Percentiles rank a stretch among this genome's conserved stretches.
Conservation (phyloP, 2,113 vertebrate species). For the Alethe diademata region DNA sequence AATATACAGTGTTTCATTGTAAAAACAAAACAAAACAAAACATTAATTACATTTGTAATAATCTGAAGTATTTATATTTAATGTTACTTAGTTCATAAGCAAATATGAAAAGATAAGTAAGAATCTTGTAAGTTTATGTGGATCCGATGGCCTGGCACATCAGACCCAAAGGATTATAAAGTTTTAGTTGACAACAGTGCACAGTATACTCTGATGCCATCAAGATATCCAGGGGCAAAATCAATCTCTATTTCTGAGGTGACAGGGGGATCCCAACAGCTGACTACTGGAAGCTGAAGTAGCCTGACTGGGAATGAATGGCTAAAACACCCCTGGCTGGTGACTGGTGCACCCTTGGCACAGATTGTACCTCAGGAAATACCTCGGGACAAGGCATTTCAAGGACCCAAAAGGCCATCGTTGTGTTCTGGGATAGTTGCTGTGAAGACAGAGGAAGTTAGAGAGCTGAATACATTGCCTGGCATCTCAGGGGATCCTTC, state of each 20-base stretch:
- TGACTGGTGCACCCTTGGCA: too few relatives aligned
- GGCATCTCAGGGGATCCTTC: neutral
- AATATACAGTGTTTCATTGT: neutral
- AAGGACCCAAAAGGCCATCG: rapidly evolving
- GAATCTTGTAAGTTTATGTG: neutral
- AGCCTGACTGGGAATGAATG: neutral
- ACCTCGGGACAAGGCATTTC: neutral
- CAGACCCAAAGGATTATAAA: neutral
- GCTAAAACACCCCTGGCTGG: neutral
- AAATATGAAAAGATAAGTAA: neutral
- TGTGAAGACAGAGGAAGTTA: neutral
- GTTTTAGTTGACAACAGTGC: neutral
- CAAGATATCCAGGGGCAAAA: neutral
- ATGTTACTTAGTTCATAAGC: neutral
- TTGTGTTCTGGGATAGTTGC: neutral
- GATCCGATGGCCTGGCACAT: rapidly evolving
- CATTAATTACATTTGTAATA: neutral
- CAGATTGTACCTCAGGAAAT: neutral
- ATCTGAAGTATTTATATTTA: neutral
- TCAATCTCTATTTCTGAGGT: neutral
- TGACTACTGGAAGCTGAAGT: neutral
- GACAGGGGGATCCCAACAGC: too few relatives aligned
- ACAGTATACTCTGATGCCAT: neutral
- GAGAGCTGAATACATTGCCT: neutral
- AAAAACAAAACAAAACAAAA: neutral